These are phyloP conservation scores for Nyctibius grandis DNA, from an alignment of 2,797 vertebrate genomes.

Conservation along the genomic window DNA sequence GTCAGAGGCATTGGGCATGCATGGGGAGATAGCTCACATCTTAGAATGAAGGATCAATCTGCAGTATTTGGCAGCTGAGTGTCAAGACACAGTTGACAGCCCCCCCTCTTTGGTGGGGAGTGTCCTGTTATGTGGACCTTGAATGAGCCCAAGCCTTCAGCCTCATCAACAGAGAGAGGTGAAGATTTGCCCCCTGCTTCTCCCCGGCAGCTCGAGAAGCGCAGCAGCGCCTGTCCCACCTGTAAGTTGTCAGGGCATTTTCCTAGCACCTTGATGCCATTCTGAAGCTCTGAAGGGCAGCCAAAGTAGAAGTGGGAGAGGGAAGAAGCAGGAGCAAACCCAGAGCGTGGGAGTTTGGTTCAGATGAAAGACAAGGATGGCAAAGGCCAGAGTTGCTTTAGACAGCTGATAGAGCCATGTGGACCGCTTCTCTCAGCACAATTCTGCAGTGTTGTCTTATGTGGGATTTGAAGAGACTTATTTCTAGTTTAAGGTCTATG, in stretches of 20 bases:
- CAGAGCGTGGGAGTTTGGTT: neutral
- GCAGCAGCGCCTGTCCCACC: neutral
- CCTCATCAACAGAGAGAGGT: neutral
- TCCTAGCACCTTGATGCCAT: neutral
- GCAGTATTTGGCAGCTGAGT: neutral
- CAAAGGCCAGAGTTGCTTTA: neutral
- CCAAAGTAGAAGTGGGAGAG: neutral
- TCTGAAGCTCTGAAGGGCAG: neutral
- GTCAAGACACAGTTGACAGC: neutral
- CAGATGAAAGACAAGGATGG: neutral
- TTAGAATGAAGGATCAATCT: neutral
- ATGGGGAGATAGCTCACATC: neutral
- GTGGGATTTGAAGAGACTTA: neutral
- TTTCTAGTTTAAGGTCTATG: neutral
- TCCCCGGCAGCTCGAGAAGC: neutral
- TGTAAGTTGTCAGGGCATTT: neutral
- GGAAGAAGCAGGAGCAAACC: neutral
- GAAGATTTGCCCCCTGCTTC: neutral
- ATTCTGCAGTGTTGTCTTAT: neutral
- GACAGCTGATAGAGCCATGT: accelerated
- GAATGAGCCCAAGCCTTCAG: neutral
- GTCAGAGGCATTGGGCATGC: neutral
- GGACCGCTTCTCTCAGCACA: neutral
- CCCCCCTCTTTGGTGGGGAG: neutral
- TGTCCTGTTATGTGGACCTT: neutral